phyloP scores from a whole-genome alignment of 1,140 invertebrate species.

The Drosophila mojavensis region DNA sequence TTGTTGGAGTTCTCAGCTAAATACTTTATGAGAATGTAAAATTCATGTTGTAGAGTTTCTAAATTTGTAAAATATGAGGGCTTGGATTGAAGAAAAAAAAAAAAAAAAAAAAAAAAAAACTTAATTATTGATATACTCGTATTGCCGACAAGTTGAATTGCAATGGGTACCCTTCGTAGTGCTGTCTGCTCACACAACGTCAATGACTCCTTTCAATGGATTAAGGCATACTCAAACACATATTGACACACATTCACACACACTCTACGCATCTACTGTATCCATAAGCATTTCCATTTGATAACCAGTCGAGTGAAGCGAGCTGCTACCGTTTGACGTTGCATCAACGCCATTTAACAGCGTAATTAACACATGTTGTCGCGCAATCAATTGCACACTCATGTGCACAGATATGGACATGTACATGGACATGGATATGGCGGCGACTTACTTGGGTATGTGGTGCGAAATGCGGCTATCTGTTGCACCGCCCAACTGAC shows the following conservation, averaged over 20 bases:
- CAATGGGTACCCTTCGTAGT: neutral
- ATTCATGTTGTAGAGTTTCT: too few species aligned
- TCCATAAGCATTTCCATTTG: conserved; percentile 40
- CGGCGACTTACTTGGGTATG: conserved; percentile 61
- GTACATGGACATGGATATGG: conserved; percentile 56
- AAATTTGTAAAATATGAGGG: too few species aligned
- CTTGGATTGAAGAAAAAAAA: too few species aligned
- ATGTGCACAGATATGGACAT: conserved; percentile 53
- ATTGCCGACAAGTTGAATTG: too few species aligned
- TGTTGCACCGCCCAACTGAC: conserved; percentile 35
- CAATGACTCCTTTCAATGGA: neutral
- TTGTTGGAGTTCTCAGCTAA: too few species aligned
- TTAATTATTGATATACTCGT: too few species aligned
- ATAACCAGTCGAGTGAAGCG: conserved; percentile 43
- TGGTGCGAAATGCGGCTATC: conserved; percentile 60
- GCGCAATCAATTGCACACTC: conserved; percentile 77
- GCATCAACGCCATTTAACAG: conserved; percentile 71
- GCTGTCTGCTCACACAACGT: neutral
- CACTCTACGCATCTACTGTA: conserved; percentile 12
- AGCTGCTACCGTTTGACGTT: conserved; percentile 58
- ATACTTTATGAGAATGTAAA: too few species aligned
- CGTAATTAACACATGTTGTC: conserved; percentile 80
- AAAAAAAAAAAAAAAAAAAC: too few species aligned
- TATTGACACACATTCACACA: neutral
- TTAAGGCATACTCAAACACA: neutral